Base-by-base conservation (phyloP, 2,797 vertebrate species). In the Nasua narica region DNA sequence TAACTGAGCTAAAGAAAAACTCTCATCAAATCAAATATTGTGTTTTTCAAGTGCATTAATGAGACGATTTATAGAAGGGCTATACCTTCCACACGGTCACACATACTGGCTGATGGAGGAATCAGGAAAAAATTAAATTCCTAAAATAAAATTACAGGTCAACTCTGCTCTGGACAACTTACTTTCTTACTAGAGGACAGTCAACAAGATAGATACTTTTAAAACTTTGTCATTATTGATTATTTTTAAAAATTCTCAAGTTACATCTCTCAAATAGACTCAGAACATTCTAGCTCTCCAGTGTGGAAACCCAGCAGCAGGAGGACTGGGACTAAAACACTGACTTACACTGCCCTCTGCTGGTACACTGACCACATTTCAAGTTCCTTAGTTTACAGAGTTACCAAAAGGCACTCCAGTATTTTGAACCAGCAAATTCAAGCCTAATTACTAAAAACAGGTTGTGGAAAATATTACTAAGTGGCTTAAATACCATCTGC, bases 301-400 rank as follows among this genome's bases (percentile, higher is more conserved):
- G 29, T 37, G 27, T 10, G 29, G 69, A 60, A 74, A 67, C 1
- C 9, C 14, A 40, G 32, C 27, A 25, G 11, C 1, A 2, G 10
- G 32, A 40, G 0, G 37, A 40, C 60, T 65, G n/a, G 9, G 32
- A 67, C 16, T 52, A 12, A 97, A 97, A 79, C 27, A 13, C 97
- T 97, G 98, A 96, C 98, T 93, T 98, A 97, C 89, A 98, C 98
- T 98, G 98, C 98, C 99, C 99, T 98, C 99, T 99, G 98, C 92
- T 98, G 99, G 97, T 50, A 0, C 3, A 48, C 3, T 1, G 0
- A 0, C 11, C 18, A 97, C 96, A 43, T 62, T 88, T 91, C 85
- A 76, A 89, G 35, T 40, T 72, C 82, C 60, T 91, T 43, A 52
- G 85, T 95, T 91, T 35, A 96, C 90, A 67, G 94, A 94, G 54